These are phyloP conservation scores for Euwallacea fornicatus DNA, from an alignment of 1,140 invertebrate species.

Conservation along the genomic window DNA sequence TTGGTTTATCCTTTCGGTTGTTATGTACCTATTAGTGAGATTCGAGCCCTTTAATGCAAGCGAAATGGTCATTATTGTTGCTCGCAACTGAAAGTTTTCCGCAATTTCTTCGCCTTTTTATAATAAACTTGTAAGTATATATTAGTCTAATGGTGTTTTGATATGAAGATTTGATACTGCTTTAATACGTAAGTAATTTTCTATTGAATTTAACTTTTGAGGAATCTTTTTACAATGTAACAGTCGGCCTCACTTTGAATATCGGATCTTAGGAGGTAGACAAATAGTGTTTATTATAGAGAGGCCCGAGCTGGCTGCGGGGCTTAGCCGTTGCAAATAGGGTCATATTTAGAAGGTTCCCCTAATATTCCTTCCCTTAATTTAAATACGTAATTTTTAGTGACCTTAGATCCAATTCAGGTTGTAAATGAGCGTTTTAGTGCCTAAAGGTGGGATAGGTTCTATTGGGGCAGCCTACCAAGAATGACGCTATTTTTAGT, in stretches of 20 bases:
- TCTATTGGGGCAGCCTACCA: not conserved
- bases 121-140: conserved; percentile 3
- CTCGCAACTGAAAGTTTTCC: not conserved
- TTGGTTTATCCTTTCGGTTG: too few species aligned
- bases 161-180: not conserved
- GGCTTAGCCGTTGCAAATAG: conserved; percentile 17
- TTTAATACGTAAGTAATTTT: not conserved
- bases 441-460: not conserved
- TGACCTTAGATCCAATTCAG: not conserved
- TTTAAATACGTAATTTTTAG: conserved; percentile 1
- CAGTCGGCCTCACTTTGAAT: not conserved
- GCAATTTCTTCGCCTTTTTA: not conserved
- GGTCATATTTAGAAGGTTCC: conserved; percentile 10
- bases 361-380: not conserved
- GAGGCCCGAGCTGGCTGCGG: conserved; percentile 2
- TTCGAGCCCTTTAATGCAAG: too few species aligned
- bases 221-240: not conserved
- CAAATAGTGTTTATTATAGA: conserved; percentile 19
- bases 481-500: conserved; percentile 9
- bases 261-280: not conserved
- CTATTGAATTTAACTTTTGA: conserved; percentile 5
- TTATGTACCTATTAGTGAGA: too few species aligned
- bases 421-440: not conserved
- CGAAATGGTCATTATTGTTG: too few species aligned
- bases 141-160: not conserved